Percentiles rank a stretch among this genome's conserved stretches.
Conservation (phyloP, 2,113 vertebrate genomes). For the Aspiorhynchus laticeps region DNA sequence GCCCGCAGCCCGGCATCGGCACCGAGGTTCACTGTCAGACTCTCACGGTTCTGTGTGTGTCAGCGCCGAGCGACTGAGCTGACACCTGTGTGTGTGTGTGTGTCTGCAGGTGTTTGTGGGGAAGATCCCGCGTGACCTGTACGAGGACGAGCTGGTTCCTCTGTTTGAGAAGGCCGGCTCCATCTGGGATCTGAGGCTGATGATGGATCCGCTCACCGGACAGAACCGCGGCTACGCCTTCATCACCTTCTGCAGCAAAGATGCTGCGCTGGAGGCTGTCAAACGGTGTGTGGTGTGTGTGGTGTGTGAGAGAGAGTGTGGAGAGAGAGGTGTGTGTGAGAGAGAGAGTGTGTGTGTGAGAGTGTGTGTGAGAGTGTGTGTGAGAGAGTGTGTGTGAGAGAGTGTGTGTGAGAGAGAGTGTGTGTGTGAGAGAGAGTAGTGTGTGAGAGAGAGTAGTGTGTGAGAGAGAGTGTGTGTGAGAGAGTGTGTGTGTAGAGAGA, state of each 20-base stretch:
- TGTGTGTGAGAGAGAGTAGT: too few species aligned
- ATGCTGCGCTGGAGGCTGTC: conserved; percentile 95
- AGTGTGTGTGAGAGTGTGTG: too few species aligned
- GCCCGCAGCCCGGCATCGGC: conserved; percentile 91
- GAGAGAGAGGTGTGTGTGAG: conserved; percentile 61
- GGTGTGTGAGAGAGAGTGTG: too few species aligned
- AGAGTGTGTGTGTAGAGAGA: too few species aligned
- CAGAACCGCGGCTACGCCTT: conserved; percentile 98
- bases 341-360: too few species aligned
- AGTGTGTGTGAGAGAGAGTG: too few species aligned
- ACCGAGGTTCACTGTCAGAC: conserved; percentile 84
- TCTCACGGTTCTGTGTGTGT: neutral
- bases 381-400: too few species aligned
- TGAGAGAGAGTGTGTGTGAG: too few species aligned
- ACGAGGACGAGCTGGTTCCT: conserved; percentile 96
- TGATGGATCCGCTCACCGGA: conserved; percentile 98
- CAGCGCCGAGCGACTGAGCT: neutral
- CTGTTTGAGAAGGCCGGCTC: conserved; percentile 96
- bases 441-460: too few species aligned
- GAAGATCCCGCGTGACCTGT: conserved; percentile 96
- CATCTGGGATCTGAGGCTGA: conserved; percentile 97
- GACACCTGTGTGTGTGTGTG: neutral
- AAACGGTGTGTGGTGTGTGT: too few species aligned
- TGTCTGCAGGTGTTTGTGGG: conserved; percentile 91
- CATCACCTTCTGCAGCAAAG: conserved; percentile 97